A percentile compares a stretch with the other conserved stretches of the same genome.
phyloP scores from a whole-genome alignment of 2,888 invertebrate genomes.

The Willowsia nigromaculata region DNA sequence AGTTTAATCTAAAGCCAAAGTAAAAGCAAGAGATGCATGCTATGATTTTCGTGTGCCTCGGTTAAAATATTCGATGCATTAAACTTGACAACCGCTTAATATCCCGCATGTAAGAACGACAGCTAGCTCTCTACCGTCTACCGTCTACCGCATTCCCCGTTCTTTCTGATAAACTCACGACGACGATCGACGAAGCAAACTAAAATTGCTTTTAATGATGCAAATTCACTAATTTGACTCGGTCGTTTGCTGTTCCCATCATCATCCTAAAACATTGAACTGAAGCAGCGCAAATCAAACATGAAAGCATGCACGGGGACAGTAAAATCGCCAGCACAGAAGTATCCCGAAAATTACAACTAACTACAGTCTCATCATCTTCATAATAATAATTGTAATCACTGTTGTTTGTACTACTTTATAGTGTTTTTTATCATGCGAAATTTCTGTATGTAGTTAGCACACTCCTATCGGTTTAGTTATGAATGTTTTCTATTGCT shows the following conservation, averaged over 20 bases:
- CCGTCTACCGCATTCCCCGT: background rate
- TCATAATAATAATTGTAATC: background rate
- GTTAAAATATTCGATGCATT: background rate
- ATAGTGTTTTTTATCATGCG: no score
- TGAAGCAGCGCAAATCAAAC: background rate
- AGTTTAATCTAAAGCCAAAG: background rate
- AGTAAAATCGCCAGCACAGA: background rate
- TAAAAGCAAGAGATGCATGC: no score
- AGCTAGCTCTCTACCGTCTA: background rate
- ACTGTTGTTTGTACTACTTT: background rate
- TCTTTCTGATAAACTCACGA: background rate
- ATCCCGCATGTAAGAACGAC: no score
- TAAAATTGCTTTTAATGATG: conserved; percentile 12
- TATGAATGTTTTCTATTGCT: no score
- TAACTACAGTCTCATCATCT: background rate
- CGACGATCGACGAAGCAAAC: background rate
- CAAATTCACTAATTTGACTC: background rate
- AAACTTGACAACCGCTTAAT: background rate
- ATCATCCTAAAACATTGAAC: background rate
- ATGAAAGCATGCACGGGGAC: no score
- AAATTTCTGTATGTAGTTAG: no score
- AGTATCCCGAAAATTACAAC: background rate
- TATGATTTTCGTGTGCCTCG: background rate
- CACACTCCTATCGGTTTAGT: no score
- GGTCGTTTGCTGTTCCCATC: background rate